phyloP scores from a whole-genome alignment of 2,113 vertebrate genomes.

The Rhea pennata region DNA sequence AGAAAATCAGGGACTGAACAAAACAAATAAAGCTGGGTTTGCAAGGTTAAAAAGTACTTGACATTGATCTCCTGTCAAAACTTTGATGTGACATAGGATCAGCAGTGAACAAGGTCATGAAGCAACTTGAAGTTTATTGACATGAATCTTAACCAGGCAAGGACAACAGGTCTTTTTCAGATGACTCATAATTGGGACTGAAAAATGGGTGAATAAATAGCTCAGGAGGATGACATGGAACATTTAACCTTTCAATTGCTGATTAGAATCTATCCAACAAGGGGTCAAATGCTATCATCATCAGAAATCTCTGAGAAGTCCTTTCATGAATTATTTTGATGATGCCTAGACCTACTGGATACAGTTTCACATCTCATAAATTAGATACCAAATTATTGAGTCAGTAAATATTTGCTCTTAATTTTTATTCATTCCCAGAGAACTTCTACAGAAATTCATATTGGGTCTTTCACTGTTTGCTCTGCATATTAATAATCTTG shows the following conservation, averaged over 20 bases:
- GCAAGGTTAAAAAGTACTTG: conserved; percentile 28
- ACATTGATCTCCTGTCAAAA: conserved; percentile 52
- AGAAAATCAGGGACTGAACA: background rate
- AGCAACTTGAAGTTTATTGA: conserved; percentile 48
- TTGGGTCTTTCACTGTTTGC: conserved; percentile 22
- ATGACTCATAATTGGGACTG: conserved; percentile 32
- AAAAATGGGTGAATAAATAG: conserved; percentile 35
- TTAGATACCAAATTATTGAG: conserved; percentile 27
- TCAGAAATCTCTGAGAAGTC: background rate
- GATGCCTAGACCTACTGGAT: background rate
- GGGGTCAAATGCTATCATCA: background rate
- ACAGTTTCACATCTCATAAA: background rate
- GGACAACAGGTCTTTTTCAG: background rate
- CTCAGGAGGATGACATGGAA: background rate
- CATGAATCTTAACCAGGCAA: conserved; percentile 14
- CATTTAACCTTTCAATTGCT: background rate
- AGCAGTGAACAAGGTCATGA: conserved; percentile 8
- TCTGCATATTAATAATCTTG: background rate
- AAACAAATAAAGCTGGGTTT: background rate
- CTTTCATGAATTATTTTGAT: background rate
- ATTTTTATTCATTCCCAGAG: conserved; percentile 13
- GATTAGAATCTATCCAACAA: background rate
- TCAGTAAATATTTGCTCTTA: conserved; percentile 1
- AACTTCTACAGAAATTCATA: conserved; percentile 17
- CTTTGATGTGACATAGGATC: background rate